These are phyloP conservation scores for Augochlorella aurata DNA, from an alignment of 2,888 invertebrate species.

Conservation along the genomic window DNA sequence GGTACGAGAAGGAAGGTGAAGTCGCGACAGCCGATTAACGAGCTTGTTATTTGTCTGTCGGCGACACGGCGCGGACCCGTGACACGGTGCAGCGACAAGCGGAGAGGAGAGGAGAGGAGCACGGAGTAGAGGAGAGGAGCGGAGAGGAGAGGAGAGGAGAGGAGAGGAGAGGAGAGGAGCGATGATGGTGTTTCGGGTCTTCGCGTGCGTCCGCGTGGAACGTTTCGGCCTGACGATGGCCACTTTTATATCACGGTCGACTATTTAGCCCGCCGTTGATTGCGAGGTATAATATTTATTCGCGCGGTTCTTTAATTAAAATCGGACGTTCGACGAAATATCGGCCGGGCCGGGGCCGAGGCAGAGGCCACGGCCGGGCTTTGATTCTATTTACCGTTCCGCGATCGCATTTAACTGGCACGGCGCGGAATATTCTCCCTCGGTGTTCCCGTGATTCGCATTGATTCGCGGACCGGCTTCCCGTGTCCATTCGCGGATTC, in stretches of 20 bases:
- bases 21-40: not conserved
- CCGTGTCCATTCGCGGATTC: constrained; percentile 25
- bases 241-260: constrained; percentile 2
- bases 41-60: constrained; percentile 2
- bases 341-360: not conserved
- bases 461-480: constrained; percentile 31
- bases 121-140: no score
- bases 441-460: constrained; percentile 4
- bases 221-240: constrained; percentile 16
- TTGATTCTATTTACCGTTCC: constrained; percentile 37
- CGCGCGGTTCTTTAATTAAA: constrained; percentile 31
- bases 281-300: constrained; percentile 16
- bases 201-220: not conserved
- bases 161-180: not conserved
- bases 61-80: no score
- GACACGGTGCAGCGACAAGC: no score
- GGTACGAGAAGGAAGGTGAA: not conserved
- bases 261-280: constrained; percentile 35
- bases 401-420: constrained; percentile 22
- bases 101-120: no score
- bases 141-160: no score
- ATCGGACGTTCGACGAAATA: constrained; percentile 25
- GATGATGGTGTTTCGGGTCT: not conserved
- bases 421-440: constrained; percentile 14
- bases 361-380: not conserved